Evolutionary conservation across 2,797 vertebrate genomes (phyloP).

Genomic region (Gymnoscopelus microlampas): DNA sequence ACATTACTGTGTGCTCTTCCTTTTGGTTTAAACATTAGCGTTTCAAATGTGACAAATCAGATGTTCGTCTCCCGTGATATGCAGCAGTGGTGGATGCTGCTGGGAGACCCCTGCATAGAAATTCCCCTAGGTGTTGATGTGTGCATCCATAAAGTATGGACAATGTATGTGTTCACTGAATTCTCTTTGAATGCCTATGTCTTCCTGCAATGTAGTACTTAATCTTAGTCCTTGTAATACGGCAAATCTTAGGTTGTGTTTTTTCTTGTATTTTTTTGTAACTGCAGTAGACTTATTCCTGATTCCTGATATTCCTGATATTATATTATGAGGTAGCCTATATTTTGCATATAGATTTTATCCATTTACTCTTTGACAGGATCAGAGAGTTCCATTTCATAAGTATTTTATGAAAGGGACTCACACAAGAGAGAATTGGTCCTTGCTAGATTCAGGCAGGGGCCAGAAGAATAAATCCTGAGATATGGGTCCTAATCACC

Average conservation of each 20-base stretch:
- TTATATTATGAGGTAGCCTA: neutral
- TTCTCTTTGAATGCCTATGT: slow-evolving; percentile 26
- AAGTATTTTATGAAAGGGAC: neutral
- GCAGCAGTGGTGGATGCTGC: slow-evolving; percentile 86
- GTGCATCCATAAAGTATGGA: slow-evolving; percentile 53
- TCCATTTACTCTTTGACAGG: too few relatives aligned
- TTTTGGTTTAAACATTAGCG: slow-evolving; percentile 99
- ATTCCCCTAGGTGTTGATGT: slow-evolving; percentile 58
- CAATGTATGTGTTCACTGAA: slow-evolving; percentile 43
- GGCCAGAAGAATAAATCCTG: neutral
- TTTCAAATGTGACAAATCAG: slow-evolving; percentile 99
- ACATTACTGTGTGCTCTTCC: slow-evolving; percentile 98
- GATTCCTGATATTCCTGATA: neutral
- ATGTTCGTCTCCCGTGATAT: slow-evolving; percentile 93
- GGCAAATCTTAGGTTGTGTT: too few relatives aligned
- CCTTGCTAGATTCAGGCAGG: neutral
- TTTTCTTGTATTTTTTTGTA: too few relatives aligned
- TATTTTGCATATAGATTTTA: neutral
- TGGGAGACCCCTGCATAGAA: slow-evolving; percentile 73
- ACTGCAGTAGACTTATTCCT: too few relatives aligned
- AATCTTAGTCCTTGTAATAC: too few relatives aligned
- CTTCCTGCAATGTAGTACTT: too few relatives aligned
- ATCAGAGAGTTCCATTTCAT: too few relatives aligned
- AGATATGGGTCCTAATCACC: neutral
- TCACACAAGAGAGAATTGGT: neutral